Conservation (phyloP, 2,888 invertebrate species). For the Habroteleia sp. region DNA sequence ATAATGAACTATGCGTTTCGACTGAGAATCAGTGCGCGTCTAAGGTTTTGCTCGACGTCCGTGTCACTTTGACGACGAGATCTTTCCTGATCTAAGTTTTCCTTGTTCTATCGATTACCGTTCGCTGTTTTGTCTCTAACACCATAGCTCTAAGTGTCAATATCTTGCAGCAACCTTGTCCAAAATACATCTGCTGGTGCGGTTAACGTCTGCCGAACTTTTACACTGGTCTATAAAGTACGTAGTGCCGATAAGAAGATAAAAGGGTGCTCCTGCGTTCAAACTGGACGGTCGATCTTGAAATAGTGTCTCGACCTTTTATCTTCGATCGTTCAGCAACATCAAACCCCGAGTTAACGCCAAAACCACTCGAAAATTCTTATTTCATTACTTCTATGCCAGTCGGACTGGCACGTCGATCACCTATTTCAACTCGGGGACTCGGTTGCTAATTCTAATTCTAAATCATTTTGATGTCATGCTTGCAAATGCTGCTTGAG, state of each 20-base stretch:
- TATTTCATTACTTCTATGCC: not conserved
- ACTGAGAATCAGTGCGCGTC: conserved; percentile 30
- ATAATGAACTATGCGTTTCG: conserved; percentile 68
- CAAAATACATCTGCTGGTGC: conserved; percentile 81
- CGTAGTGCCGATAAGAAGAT: conserved; percentile 70
- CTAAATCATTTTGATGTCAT: conserved; percentile 28
- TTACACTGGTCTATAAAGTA: conserved; percentile 58
- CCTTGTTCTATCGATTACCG: conserved; percentile 31
- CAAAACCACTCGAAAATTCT: conserved; percentile 70
- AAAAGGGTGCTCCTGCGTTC: conserved; percentile 69
- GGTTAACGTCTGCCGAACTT: conserved; percentile 78
- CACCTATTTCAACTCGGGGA: conserved; percentile 75
- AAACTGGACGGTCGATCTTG: conserved; percentile 27
- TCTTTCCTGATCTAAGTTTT: conserved; percentile 25
- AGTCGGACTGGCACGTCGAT: conserved; percentile 70
- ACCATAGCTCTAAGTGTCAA: conserved; percentile 42
- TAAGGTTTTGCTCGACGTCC: conserved; percentile 35
- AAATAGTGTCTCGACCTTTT: conserved; percentile 59
- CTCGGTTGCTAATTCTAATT: conserved; percentile 65
- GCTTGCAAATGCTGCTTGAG: conserved; percentile 19
- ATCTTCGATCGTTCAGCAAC: conserved; percentile 70
- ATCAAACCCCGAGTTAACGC: conserved; percentile 64
- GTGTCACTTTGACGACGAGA: conserved; percentile 22
- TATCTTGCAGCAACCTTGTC: conserved; percentile 73
- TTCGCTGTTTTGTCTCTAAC: conserved; percentile 31